These are phyloP conservation scores for Periophthalmodon schlosseri DNA, from an alignment of 2,113 vertebrate species.

Conservation along the genomic window DNA sequence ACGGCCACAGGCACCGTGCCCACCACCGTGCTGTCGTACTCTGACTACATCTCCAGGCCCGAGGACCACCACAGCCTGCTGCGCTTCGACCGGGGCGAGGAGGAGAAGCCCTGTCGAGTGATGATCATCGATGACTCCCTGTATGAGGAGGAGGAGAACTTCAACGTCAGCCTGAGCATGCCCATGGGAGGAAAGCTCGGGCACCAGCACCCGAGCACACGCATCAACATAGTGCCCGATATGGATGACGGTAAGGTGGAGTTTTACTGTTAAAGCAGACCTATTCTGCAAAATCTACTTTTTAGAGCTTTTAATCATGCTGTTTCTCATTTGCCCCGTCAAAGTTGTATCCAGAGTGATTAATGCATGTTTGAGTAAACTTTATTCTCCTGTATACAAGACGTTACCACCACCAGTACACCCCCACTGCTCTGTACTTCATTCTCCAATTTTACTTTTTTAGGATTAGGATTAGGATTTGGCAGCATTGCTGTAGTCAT, in stretches of 20 bases:
- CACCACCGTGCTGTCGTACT: constrained; percentile 90
- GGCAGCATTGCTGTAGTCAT: too few relatives aligned
- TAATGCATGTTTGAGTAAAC: too few relatives aligned
- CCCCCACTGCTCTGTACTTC: too few relatives aligned
- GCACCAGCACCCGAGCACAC: constrained; percentile 78
- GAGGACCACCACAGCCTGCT: constrained; percentile 92
- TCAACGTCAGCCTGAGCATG: constrained; percentile 89
- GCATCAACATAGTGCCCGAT: constrained; percentile 85
- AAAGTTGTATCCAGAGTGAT: too few relatives aligned
- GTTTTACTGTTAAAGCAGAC: constrained; percentile 20
- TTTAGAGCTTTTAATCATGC: too few relatives aligned
- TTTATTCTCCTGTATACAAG: too few relatives aligned
- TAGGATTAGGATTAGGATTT: too few relatives aligned
- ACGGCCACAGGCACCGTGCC: constrained; percentile 89
- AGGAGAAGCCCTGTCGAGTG: constrained; percentile 85
- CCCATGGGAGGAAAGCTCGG: constrained; percentile 91
- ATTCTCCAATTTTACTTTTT: too few relatives aligned
- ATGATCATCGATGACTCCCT: constrained; percentile 93
- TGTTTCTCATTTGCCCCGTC: too few relatives aligned
- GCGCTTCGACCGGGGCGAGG: constrained; percentile 88
- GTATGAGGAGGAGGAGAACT: constrained; percentile 88
- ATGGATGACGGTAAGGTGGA: constrained; percentile 86
- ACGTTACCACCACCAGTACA: too few relatives aligned
- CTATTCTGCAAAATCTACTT: too few relatives aligned
- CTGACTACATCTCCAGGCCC: constrained; percentile 93